Evolutionary conservation across 2,113 vertebrate species (phyloP).

Genomic region (Xyrauchen texanus): DNA sequence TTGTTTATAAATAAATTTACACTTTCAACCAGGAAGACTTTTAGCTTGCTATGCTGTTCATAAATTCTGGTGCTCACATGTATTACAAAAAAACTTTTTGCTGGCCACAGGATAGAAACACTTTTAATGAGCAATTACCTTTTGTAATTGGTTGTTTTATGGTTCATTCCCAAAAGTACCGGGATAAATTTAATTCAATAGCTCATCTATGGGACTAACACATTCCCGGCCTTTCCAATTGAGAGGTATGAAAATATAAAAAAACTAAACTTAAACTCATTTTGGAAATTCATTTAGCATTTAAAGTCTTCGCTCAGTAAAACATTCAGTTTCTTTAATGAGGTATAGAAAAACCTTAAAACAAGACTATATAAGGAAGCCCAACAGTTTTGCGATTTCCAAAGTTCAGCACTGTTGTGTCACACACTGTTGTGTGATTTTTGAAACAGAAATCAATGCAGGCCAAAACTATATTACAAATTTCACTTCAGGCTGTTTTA

Average conservation of each 20-base stretch:
- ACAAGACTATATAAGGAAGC: neutral
- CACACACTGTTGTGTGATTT: too few relatives aligned
- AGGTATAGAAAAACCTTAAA: conserved; percentile 49
- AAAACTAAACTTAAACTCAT: conserved; percentile 28
- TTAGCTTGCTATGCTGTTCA: conserved; percentile 55
- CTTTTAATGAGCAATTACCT: conserved; percentile 73
- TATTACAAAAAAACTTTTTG: conserved; percentile 61
- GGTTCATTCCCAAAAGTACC: conserved; percentile 60
- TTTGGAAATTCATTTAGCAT: conserved; percentile 46
- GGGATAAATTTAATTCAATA: conserved; percentile 72
- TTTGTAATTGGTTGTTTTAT: conserved; percentile 71
- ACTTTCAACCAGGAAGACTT: conserved; percentile 43
- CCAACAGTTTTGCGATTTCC: neutral
- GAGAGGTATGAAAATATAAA: conserved; percentile 45
- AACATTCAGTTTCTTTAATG: conserved; percentile 49
- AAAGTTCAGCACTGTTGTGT: neutral
- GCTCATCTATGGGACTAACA: conserved; percentile 53
- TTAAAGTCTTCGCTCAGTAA: conserved; percentile 22
- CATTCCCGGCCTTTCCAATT: conserved; percentile 46
- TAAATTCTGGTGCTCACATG: conserved; percentile 61
- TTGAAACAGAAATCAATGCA: neutral
- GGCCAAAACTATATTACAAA: neutral
- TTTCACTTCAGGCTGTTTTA: neutral
- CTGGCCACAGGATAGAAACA: conserved; percentile 60
- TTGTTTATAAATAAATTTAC: conserved; percentile 29